Conservation (phyloP, 2,888 invertebrate species). For the Buathra laborator region DNA sequence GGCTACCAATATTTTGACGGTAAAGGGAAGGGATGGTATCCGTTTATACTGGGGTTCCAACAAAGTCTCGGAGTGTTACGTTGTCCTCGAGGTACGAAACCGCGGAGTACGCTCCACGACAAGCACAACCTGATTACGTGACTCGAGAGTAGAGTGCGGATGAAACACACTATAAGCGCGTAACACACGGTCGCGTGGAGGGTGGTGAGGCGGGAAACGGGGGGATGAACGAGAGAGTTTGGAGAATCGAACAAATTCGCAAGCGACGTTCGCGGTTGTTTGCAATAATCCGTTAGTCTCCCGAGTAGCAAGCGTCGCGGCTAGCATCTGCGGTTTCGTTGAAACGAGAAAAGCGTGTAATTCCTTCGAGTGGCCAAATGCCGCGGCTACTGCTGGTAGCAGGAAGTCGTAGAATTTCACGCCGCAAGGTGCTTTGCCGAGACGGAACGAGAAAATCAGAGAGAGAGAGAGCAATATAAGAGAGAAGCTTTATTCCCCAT, state of each 20-base stretch:
- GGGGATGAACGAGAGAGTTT: slow-evolving; percentile 45
- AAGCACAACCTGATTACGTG: slow-evolving; percentile 37
- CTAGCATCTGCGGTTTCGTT: slow-evolving; percentile 62
- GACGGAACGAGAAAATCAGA: slow-evolving; percentile 25
- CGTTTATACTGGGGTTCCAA: not conserved
- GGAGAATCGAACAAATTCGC: slow-evolving; percentile 65
- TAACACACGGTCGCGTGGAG: not conserved
- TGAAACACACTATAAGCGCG: slow-evolving; percentile 8
- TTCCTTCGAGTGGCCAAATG: slow-evolving; percentile 54
- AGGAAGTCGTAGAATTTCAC: slow-evolving; percentile 67
- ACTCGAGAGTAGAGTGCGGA: slow-evolving; percentile 18
- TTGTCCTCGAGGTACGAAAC: slow-evolving; percentile 14
- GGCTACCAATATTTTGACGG: not conserved
- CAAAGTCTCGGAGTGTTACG: slow-evolving; percentile 32
- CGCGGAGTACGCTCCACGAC: not conserved
- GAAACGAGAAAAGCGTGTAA: slow-evolving; percentile 67
- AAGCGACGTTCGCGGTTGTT: slow-evolving; percentile 43
- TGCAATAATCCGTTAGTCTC: slow-evolving; percentile 54
- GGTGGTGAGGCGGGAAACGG: slow-evolving; percentile 13
- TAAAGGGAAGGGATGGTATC: not conserved
- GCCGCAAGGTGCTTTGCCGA: slow-evolving; percentile 35
- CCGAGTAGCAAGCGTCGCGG: slow-evolving; percentile 28
- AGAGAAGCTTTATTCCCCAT: slow-evolving; percentile 38
- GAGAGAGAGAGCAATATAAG: slow-evolving; percentile 18
- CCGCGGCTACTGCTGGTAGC: not conserved